Base-by-base conservation (phyloP, 2,113 vertebrate genomes). In the Chamaetylas fuelleborni region DNA sequence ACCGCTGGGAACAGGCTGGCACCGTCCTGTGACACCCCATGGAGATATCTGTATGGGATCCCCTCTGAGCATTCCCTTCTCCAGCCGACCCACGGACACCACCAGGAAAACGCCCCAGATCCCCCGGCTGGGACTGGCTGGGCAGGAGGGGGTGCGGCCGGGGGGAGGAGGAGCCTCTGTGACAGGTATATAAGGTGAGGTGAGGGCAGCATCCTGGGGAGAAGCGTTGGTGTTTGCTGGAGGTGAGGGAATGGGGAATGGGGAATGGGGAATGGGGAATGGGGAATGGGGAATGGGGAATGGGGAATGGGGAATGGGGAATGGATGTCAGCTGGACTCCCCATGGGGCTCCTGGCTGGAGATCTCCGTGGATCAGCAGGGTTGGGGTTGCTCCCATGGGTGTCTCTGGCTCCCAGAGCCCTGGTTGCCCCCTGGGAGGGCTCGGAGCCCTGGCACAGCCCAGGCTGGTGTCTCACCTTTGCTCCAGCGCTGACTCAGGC, bases 341-440 rank as follows among this genome's bases (percentile, higher is more conserved):
- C 11, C 22, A 1, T 2, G 12, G 2, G 26, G 6, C 6, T n/a
- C 33, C 51, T 15, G 16, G 34, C 29, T 58, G 47, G 36, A 34
- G 7, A 3, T 5, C 0, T 0, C 24, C 25, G 14, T 15, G 14
- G 8, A 29, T 34, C 13, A 12, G 2, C 14, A 48, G 56, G 9
- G 16, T 0, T 13, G 3, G 7, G 12, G 8, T 1, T 11, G 17
- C 24, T 40, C 12, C 13, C 4, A 0, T 2, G 34, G 34, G 17
- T 29, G 8, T 38, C 18, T 18, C 28, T 9, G 28, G 0, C 10
- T 34, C 51, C 62, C 45, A 6, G 3, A 47, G 7, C 4, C 20
- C 9, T 1, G 1, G 1, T 0, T 20, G 31, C 2, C 28, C 14
- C 14, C 33, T 7, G 12, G 0, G 0, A 14, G 42, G 18, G 33